These are phyloP conservation scores for Philaenus spumarius DNA, from an alignment of 1,140 invertebrate genomes.

Conservation along the genomic window DNA sequence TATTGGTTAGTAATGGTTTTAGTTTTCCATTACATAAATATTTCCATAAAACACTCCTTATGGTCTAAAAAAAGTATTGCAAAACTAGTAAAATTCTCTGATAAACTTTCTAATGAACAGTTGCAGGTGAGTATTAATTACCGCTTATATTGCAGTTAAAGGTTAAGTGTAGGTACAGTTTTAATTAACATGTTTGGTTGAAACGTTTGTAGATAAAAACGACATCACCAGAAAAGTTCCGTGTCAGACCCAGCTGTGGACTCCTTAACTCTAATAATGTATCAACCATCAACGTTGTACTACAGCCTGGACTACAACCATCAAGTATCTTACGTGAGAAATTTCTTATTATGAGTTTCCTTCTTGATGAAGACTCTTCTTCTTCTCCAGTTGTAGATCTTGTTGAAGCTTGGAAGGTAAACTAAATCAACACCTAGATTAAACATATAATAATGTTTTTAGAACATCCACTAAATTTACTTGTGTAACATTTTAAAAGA, in stretches of 20 bases:
- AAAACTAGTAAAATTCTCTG: too few relatives aligned
- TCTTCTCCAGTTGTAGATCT: constrained; percentile 43
- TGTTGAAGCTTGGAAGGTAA: constrained; percentile 56
- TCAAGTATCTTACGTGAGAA: constrained; percentile 53
- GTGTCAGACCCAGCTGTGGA: constrained; percentile 79
- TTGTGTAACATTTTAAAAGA: too few relatives aligned
- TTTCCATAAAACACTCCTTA: too few relatives aligned
- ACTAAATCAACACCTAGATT: too few relatives aligned
- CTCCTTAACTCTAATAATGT: constrained; percentile 52
- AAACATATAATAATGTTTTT: too few relatives aligned
- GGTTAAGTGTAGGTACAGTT: neutral
- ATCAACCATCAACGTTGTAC: constrained; percentile 44
- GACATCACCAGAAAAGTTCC: constrained; percentile 80
- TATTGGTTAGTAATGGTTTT: too few relatives aligned
- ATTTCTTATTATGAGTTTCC: constrained; percentile 62
- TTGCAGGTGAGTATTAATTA: too few relatives aligned
- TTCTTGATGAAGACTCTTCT: constrained; percentile 43
- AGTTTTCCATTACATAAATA: too few relatives aligned
- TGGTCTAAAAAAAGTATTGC: too few relatives aligned
- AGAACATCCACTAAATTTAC: too few relatives aligned
- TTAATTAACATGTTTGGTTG: constrained; percentile 21
- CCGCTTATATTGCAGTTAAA: neutral
- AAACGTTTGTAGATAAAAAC: constrained; percentile 59
- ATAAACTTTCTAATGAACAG: too few relatives aligned
- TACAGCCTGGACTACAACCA: constrained; percentile 47